Base-by-base conservation (phyloP, 2,797 vertebrate genomes). In the Pogonophryne albipinna region DNA sequence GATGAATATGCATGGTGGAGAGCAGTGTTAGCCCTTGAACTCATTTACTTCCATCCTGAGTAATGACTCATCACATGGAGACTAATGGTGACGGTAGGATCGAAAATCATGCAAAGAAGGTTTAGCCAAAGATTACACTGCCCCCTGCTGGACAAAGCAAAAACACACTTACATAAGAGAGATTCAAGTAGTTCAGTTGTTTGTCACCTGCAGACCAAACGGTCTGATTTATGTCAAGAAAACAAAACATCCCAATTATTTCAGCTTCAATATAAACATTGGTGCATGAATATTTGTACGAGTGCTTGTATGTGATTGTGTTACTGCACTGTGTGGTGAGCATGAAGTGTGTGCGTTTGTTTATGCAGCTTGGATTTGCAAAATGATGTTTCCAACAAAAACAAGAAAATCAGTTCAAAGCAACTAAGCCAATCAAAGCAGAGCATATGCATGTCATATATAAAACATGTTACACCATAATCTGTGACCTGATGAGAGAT, bases 31-130 rank as follows among this genome's bases (percentile, higher is more conserved):
- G 78, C 67, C 81, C 72, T 83, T 81, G 46, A 80, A 86, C 78
- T 80, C 52, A 85, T 85, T 90, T 74, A 84, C 75, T 80, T 84
- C 76, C 72, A 85, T 81, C 65, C 80, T 79, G 66, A 89, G 71
- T 80, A 82, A 82, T 91, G 89, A 92, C 85, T 92, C 91, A 91
- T 89, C 86, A 89, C 76, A 87, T 63, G 76, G 87, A 80, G 80
- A 76, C 68, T 64, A 63, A 85, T 84, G 64, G 68, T 31, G 64
- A 84, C 10, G 56, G 61, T 31, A 51, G 45, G 59, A 82, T 74
- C 23, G 62, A 76, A 82, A 60, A 62, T 8, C 23, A 44, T 2
- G 16, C n/a, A 4, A 16, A 15, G 31, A 2, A 9, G 2, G 31
- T 71, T 73, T 73, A 58, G 2, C 8, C 15, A 69, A 63, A 62